A percentile compares a stretch with the other conserved stretches of the same genome.
Evolutionary conservation across 2,797 vertebrate genomes (phyloP).

Genomic region (Oreochromis grahami): DNA sequence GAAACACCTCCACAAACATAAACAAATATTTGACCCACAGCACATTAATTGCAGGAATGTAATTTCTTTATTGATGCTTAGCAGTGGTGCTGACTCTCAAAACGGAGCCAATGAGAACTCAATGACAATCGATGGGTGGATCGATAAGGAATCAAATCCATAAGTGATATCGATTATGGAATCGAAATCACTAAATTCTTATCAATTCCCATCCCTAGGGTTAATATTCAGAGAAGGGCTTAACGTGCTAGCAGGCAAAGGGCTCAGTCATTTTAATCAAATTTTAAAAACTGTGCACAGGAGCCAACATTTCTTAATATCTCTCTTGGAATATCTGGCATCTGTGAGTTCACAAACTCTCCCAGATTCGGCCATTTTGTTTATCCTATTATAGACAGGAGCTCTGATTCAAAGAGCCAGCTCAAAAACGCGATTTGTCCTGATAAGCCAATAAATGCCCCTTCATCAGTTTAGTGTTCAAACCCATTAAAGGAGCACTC

Average conservation of each 20-base stretch:
- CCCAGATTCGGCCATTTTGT: constrained; percentile 31
- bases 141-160: background rate
- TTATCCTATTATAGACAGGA: constrained; percentile 51
- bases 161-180: background rate
- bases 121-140: background rate
- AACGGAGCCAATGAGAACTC: background rate
- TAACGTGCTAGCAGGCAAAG: constrained; percentile 15
- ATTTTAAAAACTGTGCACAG: constrained; percentile 22
- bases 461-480: constrained; percentile 66
- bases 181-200: background rate
- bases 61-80: background rate
- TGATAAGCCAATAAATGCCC: constrained; percentile 66
- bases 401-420: constrained; percentile 43
- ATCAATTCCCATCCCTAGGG: background rate
- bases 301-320: background rate
- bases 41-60: background rate
- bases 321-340: constrained; percentile 19
- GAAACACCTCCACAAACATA: background rate
- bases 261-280: constrained; percentile 38
- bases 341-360: constrained; percentile 17
- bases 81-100: background rate
- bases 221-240: constrained; percentile 14
- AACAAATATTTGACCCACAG: background rate
- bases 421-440: constrained; percentile 54
- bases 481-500: constrained; percentile 60